Evolutionary conservation across 2,888 invertebrate genomes (phyloP), one percentile per base, ranked within the genome.

Genomic region (Eurytoma adleriae): DNA sequence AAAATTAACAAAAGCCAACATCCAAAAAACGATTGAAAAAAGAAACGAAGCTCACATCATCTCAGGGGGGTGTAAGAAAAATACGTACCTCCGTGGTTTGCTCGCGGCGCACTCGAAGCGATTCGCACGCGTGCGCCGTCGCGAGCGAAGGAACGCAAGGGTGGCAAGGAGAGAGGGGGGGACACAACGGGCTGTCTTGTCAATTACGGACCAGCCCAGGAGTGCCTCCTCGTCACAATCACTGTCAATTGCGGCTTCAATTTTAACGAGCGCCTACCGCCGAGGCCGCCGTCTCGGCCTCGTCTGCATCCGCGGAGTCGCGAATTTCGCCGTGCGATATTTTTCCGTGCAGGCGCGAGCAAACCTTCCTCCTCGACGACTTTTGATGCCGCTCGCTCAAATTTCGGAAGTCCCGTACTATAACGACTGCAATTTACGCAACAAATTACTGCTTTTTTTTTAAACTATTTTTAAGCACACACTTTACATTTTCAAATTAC

Each of bases 211-310:
- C 70, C 79, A 54, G 71, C 69, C 62, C 52, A 75, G 69, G 54
- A 71, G 69, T n/a, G 67, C 77, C 80, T 83, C 82, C 73, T 83
- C 81, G 83, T 84, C 84, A 83, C 85, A 85, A 84, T 85, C 84
- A 83, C 84, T 85, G 85, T 85, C 85, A 85, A 84, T 85, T 85
- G 84, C 81, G 80, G 83, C 79, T 81, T 84, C 83, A 83, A 84
- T 83, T 85, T 85, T 85, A 86, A 85, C 84, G 84, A 86, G 83
- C 80, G 64, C 74, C 62, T 50, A 62, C 64, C 27, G 50, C 18
- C 72, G 10, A 13, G 2, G 16, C 62, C 40, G 7, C 20, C 30
- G 40, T 40, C 40, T 59, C 68, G 57, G 30, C 27, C 30, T 59
- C 54, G 40, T 72, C 40, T 4, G 64, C 56, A 13, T 18, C 64